phyloP scores from a whole-genome alignment of 2,113 vertebrate genomes.

The Acrocephalus arundinaceus region DNA sequence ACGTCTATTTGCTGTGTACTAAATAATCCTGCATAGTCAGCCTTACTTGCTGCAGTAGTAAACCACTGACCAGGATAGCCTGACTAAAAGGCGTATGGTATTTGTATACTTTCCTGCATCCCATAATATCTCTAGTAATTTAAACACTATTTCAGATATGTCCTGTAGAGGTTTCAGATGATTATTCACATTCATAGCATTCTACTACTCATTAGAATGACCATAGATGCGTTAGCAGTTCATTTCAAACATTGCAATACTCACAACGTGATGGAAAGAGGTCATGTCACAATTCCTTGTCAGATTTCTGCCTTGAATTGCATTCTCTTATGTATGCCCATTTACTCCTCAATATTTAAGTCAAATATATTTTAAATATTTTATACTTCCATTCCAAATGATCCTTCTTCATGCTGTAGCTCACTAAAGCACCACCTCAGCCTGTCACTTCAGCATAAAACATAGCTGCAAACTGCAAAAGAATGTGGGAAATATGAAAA shows the following conservation, averaged over 20 bases:
- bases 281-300: neutral
- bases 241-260: neutral
- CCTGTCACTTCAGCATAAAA: neutral
- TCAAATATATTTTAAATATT: constrained; percentile 39
- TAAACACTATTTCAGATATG: constrained; percentile 75
- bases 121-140: constrained; percentile 48
- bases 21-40: neutral
- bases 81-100: neutral
- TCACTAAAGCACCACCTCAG: neutral
- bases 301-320: neutral
- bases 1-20: neutral
- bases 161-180: constrained; percentile 39
- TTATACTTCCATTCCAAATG: neutral
- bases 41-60: neutral
- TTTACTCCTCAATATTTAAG: constrained; percentile 10
- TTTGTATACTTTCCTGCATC: constrained; percentile 23
- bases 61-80: neutral
- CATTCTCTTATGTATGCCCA: neutral
- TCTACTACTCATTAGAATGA: constrained; percentile 7
- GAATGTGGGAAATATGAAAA: neutral
- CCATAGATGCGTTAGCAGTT: neutral
- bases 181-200: constrained; percentile 51
- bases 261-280: neutral
- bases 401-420: neutral
- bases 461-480: neutral